A percentile compares a stretch with the other conserved stretches of the same genome.
These are phyloP conservation scores for Lepilemur ruficaudatus DNA, from an alignment of 2,797 vertebrate species.

Conservation along the genomic window DNA sequence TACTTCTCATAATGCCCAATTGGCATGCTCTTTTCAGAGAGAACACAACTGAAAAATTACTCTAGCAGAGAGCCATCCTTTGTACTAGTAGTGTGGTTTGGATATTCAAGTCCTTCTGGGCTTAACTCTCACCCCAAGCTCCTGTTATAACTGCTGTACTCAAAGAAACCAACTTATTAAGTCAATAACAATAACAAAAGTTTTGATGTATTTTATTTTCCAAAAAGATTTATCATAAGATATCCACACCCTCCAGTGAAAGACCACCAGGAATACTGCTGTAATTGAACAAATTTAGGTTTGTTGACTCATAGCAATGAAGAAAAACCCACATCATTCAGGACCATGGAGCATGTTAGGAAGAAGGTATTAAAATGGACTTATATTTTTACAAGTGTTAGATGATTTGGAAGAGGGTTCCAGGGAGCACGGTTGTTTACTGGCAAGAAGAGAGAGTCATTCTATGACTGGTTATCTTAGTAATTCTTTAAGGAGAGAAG, in stretches of 20 bases:
- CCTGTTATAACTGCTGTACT: not conserved
- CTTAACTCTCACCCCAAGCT: not conserved
- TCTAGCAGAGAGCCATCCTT: not conserved
- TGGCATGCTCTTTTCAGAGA: not conserved
- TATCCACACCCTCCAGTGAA: not conserved
- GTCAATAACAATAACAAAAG: not conserved
- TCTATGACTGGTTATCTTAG: not conserved
- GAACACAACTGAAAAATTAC: not conserved
- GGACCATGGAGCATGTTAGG: not conserved
- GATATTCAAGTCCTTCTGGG: not conserved
- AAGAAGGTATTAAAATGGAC: not conserved
- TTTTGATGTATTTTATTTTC: not conserved
- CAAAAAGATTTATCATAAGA: not conserved
- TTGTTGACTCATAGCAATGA: not conserved
- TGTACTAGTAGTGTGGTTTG: not conserved
- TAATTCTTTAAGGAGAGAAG: not conserved
- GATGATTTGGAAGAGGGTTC: not conserved
- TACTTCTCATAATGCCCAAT: not conserved
- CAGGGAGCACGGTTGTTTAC: not conserved
- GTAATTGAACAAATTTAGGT: not conserved
- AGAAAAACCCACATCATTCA: not conserved
- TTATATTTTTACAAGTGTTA: not conserved
- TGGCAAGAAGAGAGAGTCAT: not conserved
- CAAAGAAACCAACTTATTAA: constrained; percentile 4
- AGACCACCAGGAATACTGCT: not conserved